These are phyloP conservation scores for Aleadryas rufinucha DNA, from an alignment of 2,113 vertebrate genomes.

Conservation along the genomic window DNA sequence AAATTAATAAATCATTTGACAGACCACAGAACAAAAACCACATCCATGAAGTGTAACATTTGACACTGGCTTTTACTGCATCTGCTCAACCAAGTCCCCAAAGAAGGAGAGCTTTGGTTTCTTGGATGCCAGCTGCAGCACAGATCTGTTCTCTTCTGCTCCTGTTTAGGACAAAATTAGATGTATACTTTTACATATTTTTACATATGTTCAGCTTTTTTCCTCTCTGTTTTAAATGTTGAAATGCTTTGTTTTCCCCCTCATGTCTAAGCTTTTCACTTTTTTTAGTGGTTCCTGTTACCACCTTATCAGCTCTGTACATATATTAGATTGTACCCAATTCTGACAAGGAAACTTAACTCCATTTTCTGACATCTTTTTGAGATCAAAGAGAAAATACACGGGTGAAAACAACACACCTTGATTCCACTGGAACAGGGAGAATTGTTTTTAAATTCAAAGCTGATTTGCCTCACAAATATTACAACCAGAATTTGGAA, in stretches of 20 bases:
- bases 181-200: constrained; percentile 42
- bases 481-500: background rate
- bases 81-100: background rate
- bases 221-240: background rate
- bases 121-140: background rate
- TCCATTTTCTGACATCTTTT: background rate
- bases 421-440: background rate
- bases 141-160: background rate
- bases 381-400: constrained; percentile 21
- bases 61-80: background rate
- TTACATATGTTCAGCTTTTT: constrained; percentile 38
- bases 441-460: constrained; percentile 4
- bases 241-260: constrained; percentile 17
- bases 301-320: background rate
- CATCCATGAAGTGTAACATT: background rate
- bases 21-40: background rate
- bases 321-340: background rate
- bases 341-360: background rate
- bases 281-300: constrained; percentile 5
- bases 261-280: background rate
- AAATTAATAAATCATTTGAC: background rate
- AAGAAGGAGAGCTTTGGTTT: background rate
- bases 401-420: background rate
- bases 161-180: constrained; percentile 9
- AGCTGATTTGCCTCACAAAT: background rate